These are phyloP conservation scores for Metalampra italica DNA, from an alignment of 2,888 invertebrate species.

Conservation along the genomic window DNA sequence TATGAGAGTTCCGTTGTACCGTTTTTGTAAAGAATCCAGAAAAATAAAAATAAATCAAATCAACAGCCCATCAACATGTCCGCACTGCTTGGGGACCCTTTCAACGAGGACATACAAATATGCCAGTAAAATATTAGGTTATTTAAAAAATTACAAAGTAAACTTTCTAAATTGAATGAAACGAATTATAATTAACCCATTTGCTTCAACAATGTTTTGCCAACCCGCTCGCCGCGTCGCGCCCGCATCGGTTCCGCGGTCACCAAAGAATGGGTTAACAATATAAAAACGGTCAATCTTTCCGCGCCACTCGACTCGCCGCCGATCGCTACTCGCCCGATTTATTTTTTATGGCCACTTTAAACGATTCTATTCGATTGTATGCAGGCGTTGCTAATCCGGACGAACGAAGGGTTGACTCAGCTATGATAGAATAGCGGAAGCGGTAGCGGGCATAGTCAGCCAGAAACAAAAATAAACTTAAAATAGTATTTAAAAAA, in stretches of 20 bases:
- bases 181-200: too few species aligned
- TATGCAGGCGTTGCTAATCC: conserved; percentile 68
- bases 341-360: conserved; percentile 62
- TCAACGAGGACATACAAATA: too few species aligned
- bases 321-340: conserved; percentile 37
- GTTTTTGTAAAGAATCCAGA: too few species aligned
- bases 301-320: conserved; percentile 22
- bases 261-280: conserved; percentile 23
- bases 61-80: too few species aligned
- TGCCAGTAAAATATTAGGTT: too few species aligned
- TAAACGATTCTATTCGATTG: conserved; percentile 26
- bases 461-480: too few species aligned
- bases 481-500: too few species aligned
- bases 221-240: background rate
- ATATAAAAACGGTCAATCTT: conserved; percentile 45
- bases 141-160: too few species aligned
- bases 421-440: background rate
- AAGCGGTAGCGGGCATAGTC: background rate
- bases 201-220: background rate
- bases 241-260: conserved; percentile 7
- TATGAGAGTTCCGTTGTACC: too few species aligned
- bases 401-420: conserved; percentile 21
- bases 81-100: too few species aligned
- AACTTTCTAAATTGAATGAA: too few species aligned
- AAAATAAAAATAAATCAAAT: too few species aligned